Base-by-base conservation (phyloP, 2,888 invertebrate species). In the Ferdinandea cuprea region DNA sequence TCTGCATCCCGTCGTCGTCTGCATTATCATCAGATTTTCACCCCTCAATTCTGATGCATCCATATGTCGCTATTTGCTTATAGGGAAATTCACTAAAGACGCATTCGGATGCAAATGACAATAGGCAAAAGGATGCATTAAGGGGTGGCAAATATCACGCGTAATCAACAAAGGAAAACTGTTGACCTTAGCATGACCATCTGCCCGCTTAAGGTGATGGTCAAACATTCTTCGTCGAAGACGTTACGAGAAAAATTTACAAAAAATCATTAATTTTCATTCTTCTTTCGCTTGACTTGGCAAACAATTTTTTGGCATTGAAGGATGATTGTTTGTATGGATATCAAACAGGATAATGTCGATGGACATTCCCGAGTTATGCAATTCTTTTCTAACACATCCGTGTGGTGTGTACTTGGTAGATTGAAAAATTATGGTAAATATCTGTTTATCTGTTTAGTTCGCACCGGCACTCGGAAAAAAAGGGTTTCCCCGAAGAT, bases 361-460 rank as follows among this genome's bases (percentile, higher is more conserved):
- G 19, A 72, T 78, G 65, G 44, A 59, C 44, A 52, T 40, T 42
- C n/a, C n/a, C 21, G 58, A 48, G 46, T 35, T 52, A 32, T 59
- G 54, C 48, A 66, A 25, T 28, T 48, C n/a, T n/a, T n/a, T n/a
- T n/a, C 48, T 25, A 44, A 69, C 63, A 11, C 3, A 6, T 30
- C 11, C 19, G 44, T 21, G 44, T 32, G 30, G 80, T 85, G 76
- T 85, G 72, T 84, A 58, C 85, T 87, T 87, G 86, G 87, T 88
- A 89, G 90, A 90, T 90, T 90, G 90, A 89, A 90, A 90, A 90
- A 90, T 90, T 89, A 90, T 90, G 89, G 89, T 90, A 90, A 90
- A 89, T 89, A 89, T 52, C 25, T 25, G 44, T 63, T 25, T 6
- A 77, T 68, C 68, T 68, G 61, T 78, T 72, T 37, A n/a, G n/a